These are phyloP conservation scores for Micronycteris hirsuta DNA, from an alignment of 2,113 vertebrate genomes.

Conservation along the genomic window DNA sequence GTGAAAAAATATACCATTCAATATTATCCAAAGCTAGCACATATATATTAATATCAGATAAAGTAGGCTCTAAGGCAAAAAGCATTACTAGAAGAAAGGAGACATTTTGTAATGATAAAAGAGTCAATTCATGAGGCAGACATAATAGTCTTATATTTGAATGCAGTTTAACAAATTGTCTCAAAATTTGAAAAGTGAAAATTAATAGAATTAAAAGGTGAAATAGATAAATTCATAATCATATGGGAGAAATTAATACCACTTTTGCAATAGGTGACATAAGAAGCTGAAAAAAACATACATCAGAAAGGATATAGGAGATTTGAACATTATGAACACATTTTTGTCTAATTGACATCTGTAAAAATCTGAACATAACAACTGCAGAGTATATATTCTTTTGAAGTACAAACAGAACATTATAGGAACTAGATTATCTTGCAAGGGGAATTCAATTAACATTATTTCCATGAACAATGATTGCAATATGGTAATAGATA, in stretches of 20 bases:
- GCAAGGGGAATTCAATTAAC: neutral
- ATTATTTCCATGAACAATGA: conserved; percentile 6
- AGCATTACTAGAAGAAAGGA: neutral
- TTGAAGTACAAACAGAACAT: neutral
- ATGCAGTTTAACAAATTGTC: neutral
- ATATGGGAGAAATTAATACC: neutral
- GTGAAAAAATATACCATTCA: neutral
- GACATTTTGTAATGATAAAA: neutral
- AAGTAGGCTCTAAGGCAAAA: neutral
- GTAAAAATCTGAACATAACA: neutral
- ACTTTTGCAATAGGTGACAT: neutral
- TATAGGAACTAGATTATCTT: neutral
- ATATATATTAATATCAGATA: neutral
- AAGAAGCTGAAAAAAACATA: neutral
- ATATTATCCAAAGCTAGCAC: neutral
- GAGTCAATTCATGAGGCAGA: neutral
- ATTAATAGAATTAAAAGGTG: neutral
- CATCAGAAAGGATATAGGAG: neutral
- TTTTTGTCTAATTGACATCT: neutral
- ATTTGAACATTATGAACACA: neutral
- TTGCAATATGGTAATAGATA: neutral
- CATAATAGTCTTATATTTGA: neutral
- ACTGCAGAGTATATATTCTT: neutral
- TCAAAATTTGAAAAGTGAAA: neutral
- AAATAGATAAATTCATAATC: neutral